Base-by-base conservation (phyloP, 2,888 invertebrate species). In the Drosophila pseudotalamancana region DNA sequence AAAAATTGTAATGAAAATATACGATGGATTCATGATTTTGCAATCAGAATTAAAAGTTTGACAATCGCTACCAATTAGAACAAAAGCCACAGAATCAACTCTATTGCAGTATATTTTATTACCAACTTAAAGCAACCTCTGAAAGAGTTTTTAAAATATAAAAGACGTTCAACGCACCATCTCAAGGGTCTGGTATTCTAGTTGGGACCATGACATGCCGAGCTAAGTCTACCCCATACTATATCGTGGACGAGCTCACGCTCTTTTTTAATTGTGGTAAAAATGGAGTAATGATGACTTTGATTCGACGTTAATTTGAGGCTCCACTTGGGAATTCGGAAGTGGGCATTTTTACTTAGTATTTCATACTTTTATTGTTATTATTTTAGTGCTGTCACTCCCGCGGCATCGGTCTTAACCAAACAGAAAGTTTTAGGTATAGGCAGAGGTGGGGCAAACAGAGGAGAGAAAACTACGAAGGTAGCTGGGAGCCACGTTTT, bases 291-390 rank as follows among this genome's bases (percentile, higher is more conserved):
- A 80, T 75, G 81, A 78, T 72, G 27, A 23, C 21, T 27, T 42
- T 16, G 27, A 18, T n/a, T 42, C 27, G 27, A 18, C 18, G 25
- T 18, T 18, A 18, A 29, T 16, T 11, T 18, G 43, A 18, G 29
- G 43, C 27, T 3, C 31, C 3, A 11, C 35, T 37, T 31, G 14
- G 51, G 48, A 54, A 35, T 39, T 81, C 81, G 81, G 81, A 84
- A 84, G 81, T 84, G 64, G 78, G 70, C 75, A 75, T 84, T 81
- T 81, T 77, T 70, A 75, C 39, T 65, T 70, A 77, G 77, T 75
- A 77, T 80, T 83, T 72, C 70, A 62, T 69, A 71, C 76, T 75
- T 76, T 80, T 75, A 76, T 84, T 80, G 78, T 84, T 81, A 74
- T 83, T 80, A 79, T 76, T 72, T 83, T 72, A 77, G 72, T 68